Percentiles rank a stretch among this genome's conserved stretches.
Conservation (phyloP, 2,888 invertebrate genomes). For the Microchrysa polita region DNA sequence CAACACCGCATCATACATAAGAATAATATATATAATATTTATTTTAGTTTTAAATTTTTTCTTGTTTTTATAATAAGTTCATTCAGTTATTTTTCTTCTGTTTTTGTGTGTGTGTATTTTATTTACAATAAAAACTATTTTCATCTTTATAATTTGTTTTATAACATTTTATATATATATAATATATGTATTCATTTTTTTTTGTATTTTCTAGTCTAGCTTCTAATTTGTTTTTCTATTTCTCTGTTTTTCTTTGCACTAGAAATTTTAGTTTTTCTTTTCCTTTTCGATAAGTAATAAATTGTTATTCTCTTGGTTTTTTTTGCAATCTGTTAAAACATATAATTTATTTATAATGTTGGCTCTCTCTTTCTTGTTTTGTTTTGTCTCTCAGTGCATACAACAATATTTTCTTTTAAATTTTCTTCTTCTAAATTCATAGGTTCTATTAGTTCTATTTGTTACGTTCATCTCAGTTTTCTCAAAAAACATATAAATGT, state of each 20-base stretch:
- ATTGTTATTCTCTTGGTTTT: neutral
- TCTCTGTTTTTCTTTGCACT: neutral
- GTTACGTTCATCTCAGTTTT: no score
- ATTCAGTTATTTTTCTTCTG: conserved; percentile 18
- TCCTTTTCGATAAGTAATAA: neutral
- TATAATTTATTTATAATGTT: conserved; percentile 5
- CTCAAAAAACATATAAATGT: no score
- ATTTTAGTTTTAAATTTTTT: no score
- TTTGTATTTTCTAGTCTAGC: neutral
- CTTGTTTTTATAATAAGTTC: conserved; percentile 35
- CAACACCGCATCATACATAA: no score
- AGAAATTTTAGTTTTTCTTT: conserved; percentile 1
- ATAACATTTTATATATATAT: conserved; percentile 30
- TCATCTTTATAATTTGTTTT: conserved; percentile 24
- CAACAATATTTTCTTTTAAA: no score
- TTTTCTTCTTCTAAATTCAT: no score
- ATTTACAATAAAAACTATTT: conserved; percentile 47
- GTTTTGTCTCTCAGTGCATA: no score
- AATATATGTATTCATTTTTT: no score
- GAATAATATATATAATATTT: no score
- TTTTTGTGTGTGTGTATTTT: conserved; percentile 33
- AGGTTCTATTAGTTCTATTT: no score
- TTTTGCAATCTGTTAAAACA: neutral
- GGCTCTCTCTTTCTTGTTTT: conserved; percentile 3
- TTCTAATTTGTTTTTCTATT: conserved; percentile 16